Base-by-base conservation (phyloP, 2,888 invertebrate species). In the Amphipyra berbera region DNA sequence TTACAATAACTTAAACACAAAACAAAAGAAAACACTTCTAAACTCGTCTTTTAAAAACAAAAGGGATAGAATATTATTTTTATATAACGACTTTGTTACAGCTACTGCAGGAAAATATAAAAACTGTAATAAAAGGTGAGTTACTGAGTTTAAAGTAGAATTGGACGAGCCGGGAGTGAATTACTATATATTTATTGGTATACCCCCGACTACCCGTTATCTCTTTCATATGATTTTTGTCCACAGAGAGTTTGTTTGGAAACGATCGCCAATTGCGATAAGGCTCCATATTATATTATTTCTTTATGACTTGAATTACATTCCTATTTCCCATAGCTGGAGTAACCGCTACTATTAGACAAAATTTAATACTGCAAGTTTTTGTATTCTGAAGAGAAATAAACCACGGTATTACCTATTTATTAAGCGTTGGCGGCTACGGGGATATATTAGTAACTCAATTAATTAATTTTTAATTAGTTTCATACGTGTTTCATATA, bases 101-200 rank as follows among this genome's bases (percentile, higher is more conserved):
- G 30, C 30, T 4, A 6, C 1, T 4, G 6, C 30, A 30, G 30
- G 30, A 30, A 21, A 7, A 48, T 35, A 37, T 37, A 48, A 48
- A 12, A 15, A 15, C 15, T 10, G 27, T 13, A 30, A 14, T 30
- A 42, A 52, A 41, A 15, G 38, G 8, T 10, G 14, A 42, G n/a
- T n/a, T 6, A 2, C 5, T 27, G 30, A 41, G 6, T 15, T 13
- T 2, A 33, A 53, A 45, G 15, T 13, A 48, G 35, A 15, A 49
- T 49, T 45, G 12, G 35, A 38, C 15, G 14, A 1, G 33, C 2
- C 8, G 1, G 4, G 4, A 52, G 52, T 41, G 27, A 57, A 45
- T 68, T 64, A 38, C 42, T 49, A 12, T 35, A 44, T 35, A 30
- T 63, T 49, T 65, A 52, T 55, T 65, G 65, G 37, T 55, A 55